Evolutionary conservation across 1,140 invertebrate genomes (phyloP), one percentile per base, ranked within the genome.

Genomic region (Oreohelix idahoensis): DNA sequence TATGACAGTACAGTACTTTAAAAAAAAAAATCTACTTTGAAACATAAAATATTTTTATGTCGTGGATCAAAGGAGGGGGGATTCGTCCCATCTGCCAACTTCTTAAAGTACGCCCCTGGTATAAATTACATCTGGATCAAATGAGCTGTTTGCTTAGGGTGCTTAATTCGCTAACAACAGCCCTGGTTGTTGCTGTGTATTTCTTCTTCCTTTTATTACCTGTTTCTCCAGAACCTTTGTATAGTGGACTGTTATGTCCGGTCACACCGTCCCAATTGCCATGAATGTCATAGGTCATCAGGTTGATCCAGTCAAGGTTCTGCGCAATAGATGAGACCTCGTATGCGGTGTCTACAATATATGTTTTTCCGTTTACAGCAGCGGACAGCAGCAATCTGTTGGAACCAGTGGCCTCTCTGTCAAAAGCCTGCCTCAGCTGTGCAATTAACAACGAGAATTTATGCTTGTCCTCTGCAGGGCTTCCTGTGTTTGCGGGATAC

Each of bases 191-290:
- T n/a, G n/a, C n/a, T n/a, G n/a, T n/a, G n/a, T n/a, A n/a, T n/a
- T n/a, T n/a, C n/a, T n/a, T n/a, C n/a, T n/a, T n/a, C n/a, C n/a
- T n/a, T n/a, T n/a, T n/a, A 49, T 85, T 81, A 26, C 89, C 90
- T 20, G 77, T 86, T 74, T 91, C 90, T 13, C 83, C 81, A 20
- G 71, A 81, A 35, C 89, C 69, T 10, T 86, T 51, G 81, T 89
- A 91, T 1, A 93, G 88, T 17, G 92, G 91, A 23, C 92, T 86
- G 74, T 93, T 89, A 85, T 93, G 92, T 0, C 92, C 92, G 20
- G 97, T 97, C 92, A 97, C 96, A 39, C 96, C 96, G 90, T 98
- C 97, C 97, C 97, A 98, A 93, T 97, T 97, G 13, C 97, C 97
- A 91, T 98, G 97, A 91, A 98, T 97, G 93, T 98, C 96, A 93